Percentiles rank a stretch among this genome's conserved stretches.
phyloP scores from a whole-genome alignment of 2,113 vertebrate species.

The Scalopus aquaticus region DNA sequence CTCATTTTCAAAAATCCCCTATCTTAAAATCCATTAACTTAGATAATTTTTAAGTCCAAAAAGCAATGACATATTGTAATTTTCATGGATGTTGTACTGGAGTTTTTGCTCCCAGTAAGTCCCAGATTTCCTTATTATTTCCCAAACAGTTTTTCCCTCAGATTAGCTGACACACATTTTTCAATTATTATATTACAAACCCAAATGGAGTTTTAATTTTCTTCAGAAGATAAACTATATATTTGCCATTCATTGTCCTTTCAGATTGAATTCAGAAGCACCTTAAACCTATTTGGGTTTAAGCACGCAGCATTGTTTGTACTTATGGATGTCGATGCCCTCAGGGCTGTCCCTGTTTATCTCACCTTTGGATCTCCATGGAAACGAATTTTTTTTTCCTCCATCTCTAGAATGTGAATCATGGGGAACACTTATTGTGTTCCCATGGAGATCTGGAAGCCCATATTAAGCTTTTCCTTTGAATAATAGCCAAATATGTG shows the following conservation, averaged over 20 bases:
- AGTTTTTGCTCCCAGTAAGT: background rate
- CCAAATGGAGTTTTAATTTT: background rate
- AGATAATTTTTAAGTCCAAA: background rate
- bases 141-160: background rate
- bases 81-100: background rate
- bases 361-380: conserved; percentile 68
- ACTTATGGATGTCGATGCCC: background rate
- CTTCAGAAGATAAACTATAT: background rate
- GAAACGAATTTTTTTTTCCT: conserved; percentile 46
- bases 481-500: conserved; percentile 38
- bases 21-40: background rate
- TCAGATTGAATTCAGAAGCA: conserved; percentile 33
- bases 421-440: conserved; percentile 52
- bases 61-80: background rate
- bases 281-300: background rate
- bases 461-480: conserved; percentile 14
- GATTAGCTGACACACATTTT: background rate
- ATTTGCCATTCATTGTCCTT: background rate
- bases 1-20: background rate
- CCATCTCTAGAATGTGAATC: conserved; percentile 55
- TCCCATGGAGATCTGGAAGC: conserved; percentile 65
- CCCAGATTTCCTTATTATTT: background rate
- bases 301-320: background rate
- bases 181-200: background rate
- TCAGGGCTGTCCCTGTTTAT: background rate